Conservation (phyloP, 2,797 vertebrate genomes). For the Notolabrus celidotus region DNA sequence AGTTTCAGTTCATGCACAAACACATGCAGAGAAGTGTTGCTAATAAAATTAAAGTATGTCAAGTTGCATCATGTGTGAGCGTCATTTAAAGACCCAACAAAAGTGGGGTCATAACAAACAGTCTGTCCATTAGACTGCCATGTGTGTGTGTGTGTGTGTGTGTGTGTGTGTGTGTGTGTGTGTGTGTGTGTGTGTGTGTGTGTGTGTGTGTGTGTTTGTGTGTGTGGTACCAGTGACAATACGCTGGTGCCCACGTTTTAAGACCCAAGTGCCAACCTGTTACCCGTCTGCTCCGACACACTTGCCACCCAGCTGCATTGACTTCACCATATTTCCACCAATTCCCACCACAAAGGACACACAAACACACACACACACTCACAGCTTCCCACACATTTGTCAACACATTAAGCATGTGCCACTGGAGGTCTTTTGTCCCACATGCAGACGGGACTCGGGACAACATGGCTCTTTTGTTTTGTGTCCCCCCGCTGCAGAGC, state of each 20-base stretch:
- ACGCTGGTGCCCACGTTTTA: not conserved
- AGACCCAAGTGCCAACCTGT: slow-evolving; percentile 38
- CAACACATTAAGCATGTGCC: slow-evolving; percentile 57
- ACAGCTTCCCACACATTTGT: slow-evolving; percentile 30
- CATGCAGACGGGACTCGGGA: slow-evolving; percentile 29
- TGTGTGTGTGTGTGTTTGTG: slow-evolving; percentile 19
- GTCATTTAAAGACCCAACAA: not conserved
- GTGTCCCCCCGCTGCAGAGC: slow-evolving; percentile 18
- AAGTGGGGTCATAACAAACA: not conserved
- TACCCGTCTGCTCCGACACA: slow-evolving; percentile 42
- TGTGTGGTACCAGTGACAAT: slow-evolving; percentile 1
- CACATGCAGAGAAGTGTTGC: not conserved
- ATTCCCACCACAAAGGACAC: slow-evolving; percentile 35
- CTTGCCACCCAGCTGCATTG: slow-evolving; percentile 43
- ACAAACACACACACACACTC: slow-evolving; percentile 9
- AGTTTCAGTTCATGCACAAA: not conserved
- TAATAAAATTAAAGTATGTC: too few relatives aligned
- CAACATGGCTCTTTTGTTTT: slow-evolving; percentile 49
- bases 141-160: not conserved
- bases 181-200: slow-evolving; percentile 18
- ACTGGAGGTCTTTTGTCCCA: slow-evolving; percentile 57
- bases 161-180: not conserved
- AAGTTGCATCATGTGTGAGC: not conserved
- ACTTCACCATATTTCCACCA: slow-evolving; percentile 38
- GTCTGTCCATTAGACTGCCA: too few relatives aligned